Base-by-base conservation (phyloP, 2,888 invertebrate species). In the Eristalis tenax region DNA sequence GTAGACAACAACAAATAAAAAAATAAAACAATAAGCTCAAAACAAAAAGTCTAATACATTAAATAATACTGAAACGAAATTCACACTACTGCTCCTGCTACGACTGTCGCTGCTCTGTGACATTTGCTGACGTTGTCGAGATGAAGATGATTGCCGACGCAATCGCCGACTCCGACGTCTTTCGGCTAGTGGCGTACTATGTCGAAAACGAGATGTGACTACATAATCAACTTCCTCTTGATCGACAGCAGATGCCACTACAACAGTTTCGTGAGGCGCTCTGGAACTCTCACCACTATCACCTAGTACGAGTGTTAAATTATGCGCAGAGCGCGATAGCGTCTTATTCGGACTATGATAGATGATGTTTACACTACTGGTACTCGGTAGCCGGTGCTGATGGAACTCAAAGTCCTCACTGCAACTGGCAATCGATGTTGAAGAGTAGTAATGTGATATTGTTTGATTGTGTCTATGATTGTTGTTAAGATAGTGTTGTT, bases 31-130 rank as follows among this genome's bases (percentile, higher is more conserved):
- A 59, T 74, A 56, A 65, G 8, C 68, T 88, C 28, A 93, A 90
- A 93, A 93, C 88, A 93, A 88, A 90, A 93, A 93, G 89, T 93
- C 93, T 89, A 93, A 91, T 89, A 93, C 91, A 91, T 92, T 93
- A 90, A 93, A 92, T 90, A 93, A 91, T 89, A 93, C 91, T 86
- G 91, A 92, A 90, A 92, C 91, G 90, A 93, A 90, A 89, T 90
- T 89, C 70, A 88, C 90, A 89, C 84, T 90, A 89, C 86, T 90
- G 89, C 84, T 90, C 86, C 88, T 89, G 88, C 78, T 90, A 85
- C 81, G 83, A 74, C 77, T 73, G 59, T 85, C 76, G n/a, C 71
- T 83, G 40, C 40, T 81, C 22, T 86, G 86, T 22, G 83, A 86
- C 78, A 78, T 63, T 63, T 83, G 78, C 64, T 89, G 88, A 66